A percentile compares a stretch with the other conserved stretches of the same genome.
Evolutionary conservation across 2,888 invertebrate species (phyloP).

Genomic region (Cantharis rufa): DNA sequence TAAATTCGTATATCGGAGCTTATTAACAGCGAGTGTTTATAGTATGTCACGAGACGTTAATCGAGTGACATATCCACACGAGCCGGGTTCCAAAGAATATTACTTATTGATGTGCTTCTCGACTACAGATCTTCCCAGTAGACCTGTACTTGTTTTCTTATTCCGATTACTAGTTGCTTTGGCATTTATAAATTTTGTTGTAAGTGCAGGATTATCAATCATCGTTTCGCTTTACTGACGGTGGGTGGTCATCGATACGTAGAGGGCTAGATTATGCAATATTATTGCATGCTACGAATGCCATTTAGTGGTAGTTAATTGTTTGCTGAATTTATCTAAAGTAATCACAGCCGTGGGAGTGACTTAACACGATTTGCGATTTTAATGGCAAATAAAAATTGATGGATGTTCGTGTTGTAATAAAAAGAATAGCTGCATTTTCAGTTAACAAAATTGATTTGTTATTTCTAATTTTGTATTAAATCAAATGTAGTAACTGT

Average conservation of each 20-base stretch:
- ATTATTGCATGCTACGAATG: conserved; percentile 17
- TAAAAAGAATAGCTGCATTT: conserved; percentile 17
- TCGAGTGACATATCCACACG: no score
- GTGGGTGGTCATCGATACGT: conserved; percentile 12
- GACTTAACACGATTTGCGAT: conserved; percentile 18
- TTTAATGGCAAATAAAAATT: conserved; percentile 26
- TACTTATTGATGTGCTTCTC: no score
- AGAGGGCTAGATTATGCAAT: conserved; percentile 12
- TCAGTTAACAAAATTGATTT: conserved; percentile 13
- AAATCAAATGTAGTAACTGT: conserved; percentile 6
- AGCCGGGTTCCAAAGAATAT: no score
- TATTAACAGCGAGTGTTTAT: no score
- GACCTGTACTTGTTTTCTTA: no score
- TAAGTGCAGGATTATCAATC: not conserved
- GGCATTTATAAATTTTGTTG: no score
- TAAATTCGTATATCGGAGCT: no score
- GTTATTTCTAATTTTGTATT: conserved; percentile 10
- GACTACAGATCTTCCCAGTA: no score
- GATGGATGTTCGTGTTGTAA: conserved; percentile 21
- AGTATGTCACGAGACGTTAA: no score
- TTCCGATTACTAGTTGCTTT: no score
- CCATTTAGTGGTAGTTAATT: conserved; percentile 23
- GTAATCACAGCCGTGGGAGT: conserved; percentile 25
- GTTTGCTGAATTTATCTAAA: conserved; percentile 21
- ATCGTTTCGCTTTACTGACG: not conserved